These are phyloP conservation scores for Myiopsitta monachus DNA, from an alignment of 2,113 vertebrate species.

Conservation along the genomic window DNA sequence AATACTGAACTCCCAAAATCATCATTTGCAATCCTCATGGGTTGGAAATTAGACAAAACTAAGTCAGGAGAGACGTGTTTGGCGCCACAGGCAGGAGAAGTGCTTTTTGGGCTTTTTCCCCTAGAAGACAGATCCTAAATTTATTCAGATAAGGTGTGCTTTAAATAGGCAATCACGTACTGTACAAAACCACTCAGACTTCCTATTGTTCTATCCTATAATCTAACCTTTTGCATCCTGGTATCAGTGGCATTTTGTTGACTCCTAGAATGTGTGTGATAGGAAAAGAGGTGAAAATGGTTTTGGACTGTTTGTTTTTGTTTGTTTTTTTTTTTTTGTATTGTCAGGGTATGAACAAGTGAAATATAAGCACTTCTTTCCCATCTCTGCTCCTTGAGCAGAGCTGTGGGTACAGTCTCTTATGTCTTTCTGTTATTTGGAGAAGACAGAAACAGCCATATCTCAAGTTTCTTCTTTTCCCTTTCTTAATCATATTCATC, in stretches of 20 bases:
- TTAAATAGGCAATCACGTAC: background rate
- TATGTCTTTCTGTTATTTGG: background rate
- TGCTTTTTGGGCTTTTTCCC: rapidly evolving
- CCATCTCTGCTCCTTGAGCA: background rate
- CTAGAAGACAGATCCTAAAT: background rate
- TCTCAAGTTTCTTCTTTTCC: background rate
- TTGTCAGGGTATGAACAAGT: background rate
- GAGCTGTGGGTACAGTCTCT: background rate
- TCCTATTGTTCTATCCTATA: background rate
- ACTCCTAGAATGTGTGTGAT: background rate
- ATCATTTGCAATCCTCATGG: background rate
- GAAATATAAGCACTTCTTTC: background rate
- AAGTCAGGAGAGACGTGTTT: rapidly evolving
- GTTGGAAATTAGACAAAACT: background rate
- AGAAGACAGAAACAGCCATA: background rate
- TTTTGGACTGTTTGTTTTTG: background rate
- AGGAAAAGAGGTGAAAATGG: background rate
- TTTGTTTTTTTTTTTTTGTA: too few relatives aligned
- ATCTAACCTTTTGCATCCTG: background rate
- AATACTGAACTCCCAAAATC: background rate
- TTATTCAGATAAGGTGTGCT: background rate
- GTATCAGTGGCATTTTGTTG: background rate
- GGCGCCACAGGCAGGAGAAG: background rate
- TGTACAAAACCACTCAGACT: background rate
- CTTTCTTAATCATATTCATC: background rate